These are phyloP conservation scores for Lepus americanus DNA, from an alignment of 2,113 vertebrate species.

Conservation along the genomic window DNA sequence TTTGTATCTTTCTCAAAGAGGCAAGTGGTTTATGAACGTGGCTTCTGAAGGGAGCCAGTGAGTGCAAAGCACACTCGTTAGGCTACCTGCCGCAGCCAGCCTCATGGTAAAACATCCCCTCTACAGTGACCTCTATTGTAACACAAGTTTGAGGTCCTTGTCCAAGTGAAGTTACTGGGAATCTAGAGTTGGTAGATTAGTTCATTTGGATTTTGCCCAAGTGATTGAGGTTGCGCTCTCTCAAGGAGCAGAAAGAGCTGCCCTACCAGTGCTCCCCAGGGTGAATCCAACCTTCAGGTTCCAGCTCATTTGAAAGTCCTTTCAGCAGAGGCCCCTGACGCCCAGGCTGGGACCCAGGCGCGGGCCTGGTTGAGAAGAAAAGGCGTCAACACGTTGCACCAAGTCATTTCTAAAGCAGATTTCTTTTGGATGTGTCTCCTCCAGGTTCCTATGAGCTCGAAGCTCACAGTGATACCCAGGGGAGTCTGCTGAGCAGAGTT, in stretches of 20 bases:
- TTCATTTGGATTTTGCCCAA: background rate
- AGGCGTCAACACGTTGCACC: constrained; percentile 10
- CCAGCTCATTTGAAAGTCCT: background rate
- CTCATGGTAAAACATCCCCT: background rate
- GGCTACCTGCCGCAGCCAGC: background rate
- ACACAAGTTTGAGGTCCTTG: background rate
- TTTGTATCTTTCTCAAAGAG: constrained; percentile 9
- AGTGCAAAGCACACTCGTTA: background rate
- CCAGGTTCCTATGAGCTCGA: background rate
- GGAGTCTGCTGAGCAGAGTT: constrained; percentile 37
- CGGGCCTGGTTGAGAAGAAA: background rate
- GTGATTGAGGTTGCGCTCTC: background rate
- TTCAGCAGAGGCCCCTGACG: background rate
- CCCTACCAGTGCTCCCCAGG: background rate
- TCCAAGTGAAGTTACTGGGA: constrained; percentile 39
- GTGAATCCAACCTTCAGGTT: background rate
- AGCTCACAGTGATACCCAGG: background rate
- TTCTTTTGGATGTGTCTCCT: constrained; percentile 48
- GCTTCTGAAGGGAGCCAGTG: background rate
- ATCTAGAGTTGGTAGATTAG: constrained; percentile 30
- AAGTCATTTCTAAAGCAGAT: constrained; percentile 12
- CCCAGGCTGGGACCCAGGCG: background rate
- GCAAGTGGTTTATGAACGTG: constrained; percentile 26
- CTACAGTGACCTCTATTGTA: constrained; percentile 5
- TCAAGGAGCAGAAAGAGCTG: background rate